A percentile compares a stretch with the other conserved stretches of the same genome.
Conservation (phyloP, 1,140 invertebrate species). For the Liolophura sinensis region DNA sequence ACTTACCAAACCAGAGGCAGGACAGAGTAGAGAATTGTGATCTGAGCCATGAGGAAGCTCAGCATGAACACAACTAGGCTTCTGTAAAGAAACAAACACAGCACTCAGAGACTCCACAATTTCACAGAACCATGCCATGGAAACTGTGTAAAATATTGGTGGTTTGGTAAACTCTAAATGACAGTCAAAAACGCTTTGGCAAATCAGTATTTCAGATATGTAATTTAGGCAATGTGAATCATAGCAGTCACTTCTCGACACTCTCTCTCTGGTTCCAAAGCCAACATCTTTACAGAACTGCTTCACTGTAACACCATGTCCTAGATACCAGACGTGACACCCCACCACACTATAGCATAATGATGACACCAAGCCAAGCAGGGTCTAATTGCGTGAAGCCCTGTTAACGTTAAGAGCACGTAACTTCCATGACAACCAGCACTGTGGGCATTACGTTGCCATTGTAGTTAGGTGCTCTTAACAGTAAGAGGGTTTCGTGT, state of each 20-base stretch:
- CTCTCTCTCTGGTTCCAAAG: too few species aligned
- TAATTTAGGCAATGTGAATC: neutral
- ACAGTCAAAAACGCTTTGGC: neutral
- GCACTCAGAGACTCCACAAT: neutral
- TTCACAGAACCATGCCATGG: neutral
- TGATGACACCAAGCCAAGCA: too few species aligned
- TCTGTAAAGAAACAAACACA: constrained; percentile 23
- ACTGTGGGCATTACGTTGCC: too few species aligned
- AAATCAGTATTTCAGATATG: neutral
- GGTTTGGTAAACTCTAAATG: neutral
- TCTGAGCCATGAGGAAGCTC: constrained; percentile 35
- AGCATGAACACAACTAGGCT: constrained; percentile 33
- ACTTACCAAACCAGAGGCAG: constrained; percentile 45
- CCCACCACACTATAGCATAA: too few species aligned
- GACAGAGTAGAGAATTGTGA: constrained; percentile 31
- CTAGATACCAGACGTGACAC: too few species aligned
- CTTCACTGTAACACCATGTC: too few species aligned
- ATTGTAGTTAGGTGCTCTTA: too few species aligned
- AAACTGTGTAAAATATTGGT: neutral
- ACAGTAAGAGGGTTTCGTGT: too few species aligned
- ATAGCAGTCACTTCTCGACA: neutral
- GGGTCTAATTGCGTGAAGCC: too few species aligned
- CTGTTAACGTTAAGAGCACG: too few species aligned
- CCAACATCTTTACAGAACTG: too few species aligned
- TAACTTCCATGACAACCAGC: too few species aligned